Conservation (phyloP, 2,113 vertebrate species). For the Oenanthe melanoleuca region DNA sequence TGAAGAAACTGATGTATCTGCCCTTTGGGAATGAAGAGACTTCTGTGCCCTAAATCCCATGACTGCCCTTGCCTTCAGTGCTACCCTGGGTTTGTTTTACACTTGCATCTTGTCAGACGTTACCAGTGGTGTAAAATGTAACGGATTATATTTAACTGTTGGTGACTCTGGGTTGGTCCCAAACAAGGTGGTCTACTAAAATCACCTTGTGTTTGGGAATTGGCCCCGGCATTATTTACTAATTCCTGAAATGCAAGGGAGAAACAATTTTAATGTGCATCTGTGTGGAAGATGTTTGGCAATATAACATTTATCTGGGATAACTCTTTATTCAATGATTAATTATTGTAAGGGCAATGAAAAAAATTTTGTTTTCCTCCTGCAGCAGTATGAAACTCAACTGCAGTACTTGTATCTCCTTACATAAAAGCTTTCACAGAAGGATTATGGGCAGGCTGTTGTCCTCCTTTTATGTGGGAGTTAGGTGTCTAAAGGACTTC, state of each 20-base stretch:
- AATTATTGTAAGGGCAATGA: not conserved
- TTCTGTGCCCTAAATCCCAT: not conserved
- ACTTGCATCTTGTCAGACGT: not conserved
- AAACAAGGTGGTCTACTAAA: not conserved
- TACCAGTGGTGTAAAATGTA: not conserved
- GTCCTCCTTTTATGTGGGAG: not conserved
- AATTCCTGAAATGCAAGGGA: not conserved
- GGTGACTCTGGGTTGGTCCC: not conserved
- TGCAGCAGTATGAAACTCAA: not conserved
- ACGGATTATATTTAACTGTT: not conserved
- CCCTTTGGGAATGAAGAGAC: not conserved
- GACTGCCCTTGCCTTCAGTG: not conserved
- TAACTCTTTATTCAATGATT: not conserved
- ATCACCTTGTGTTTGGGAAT: not conserved
- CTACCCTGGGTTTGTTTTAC: not conserved
- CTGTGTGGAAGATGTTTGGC: constrained; percentile 3
- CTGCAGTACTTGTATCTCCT: not conserved
- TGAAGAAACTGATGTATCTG: not conserved
- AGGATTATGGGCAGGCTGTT: not conserved
- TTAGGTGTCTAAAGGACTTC: not conserved
- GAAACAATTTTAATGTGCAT: not conserved
- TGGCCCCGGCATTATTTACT: not conserved
- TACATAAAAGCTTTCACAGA: not conserved
- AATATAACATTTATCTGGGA: not conserved
- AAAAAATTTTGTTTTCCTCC: not conserved